Conservation (phyloP, 2,888 invertebrate genomes). For the Agonum fuliginosum region DNA sequence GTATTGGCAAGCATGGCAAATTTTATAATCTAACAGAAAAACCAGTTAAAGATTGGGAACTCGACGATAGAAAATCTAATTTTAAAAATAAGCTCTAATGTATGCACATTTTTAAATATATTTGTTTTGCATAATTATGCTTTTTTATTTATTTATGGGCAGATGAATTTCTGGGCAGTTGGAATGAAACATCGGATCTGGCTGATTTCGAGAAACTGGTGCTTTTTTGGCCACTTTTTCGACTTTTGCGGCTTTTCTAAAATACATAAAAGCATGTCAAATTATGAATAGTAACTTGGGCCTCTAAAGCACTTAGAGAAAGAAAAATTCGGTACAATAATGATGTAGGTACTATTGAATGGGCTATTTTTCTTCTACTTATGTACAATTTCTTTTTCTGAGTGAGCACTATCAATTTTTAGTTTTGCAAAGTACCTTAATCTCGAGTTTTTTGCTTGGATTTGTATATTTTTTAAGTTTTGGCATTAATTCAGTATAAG, state of each 20-base stretch:
- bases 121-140: conserved; percentile 37
- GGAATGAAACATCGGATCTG: neutral
- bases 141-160: conserved; percentile 30
- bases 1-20: conserved; percentile 82
- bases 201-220: neutral
- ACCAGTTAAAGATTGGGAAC: conserved; percentile 80
- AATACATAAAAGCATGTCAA: too few relatives aligned
- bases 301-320: too few relatives aligned
- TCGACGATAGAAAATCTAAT: conserved; percentile 9
- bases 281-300: too few relatives aligned
- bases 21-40: conserved; percentile 77
- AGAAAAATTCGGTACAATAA: too few relatives aligned
- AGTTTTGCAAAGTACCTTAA: conserved; percentile 25
- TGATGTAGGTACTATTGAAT: too few relatives aligned
- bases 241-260: neutral
- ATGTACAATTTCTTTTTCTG: too few relatives aligned
- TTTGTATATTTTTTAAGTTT: conserved; percentile 59
- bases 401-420: too few relatives aligned
- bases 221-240: neutral
- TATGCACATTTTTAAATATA: conserved; percentile 60
- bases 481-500: conserved; percentile 61
- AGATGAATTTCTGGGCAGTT: neutral
- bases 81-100: conserved; percentile 66
- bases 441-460: conserved; percentile 41
- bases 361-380: too few relatives aligned